Conservation (phyloP, 2,113 vertebrate species). For the Oncorhynchus kisutch region DNA sequence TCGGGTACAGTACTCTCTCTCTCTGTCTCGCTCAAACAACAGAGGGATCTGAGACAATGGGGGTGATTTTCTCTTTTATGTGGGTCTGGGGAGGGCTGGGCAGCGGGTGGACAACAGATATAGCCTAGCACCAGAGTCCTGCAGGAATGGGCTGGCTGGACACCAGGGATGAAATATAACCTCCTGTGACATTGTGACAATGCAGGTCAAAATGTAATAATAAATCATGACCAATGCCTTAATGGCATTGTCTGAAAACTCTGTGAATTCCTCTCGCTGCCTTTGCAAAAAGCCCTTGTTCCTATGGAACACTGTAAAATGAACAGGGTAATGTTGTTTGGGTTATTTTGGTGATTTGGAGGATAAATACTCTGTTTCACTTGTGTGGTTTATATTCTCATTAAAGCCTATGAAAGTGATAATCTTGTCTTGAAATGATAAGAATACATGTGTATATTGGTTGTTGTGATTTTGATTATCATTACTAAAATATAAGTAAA, state of each 20-base stretch:
- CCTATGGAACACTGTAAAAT: neutral
- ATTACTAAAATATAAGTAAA: too few relatives aligned
- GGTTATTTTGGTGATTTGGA: too few relatives aligned
- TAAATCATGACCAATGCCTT: slow-evolving; percentile 42
- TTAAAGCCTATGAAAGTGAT: too few relatives aligned
- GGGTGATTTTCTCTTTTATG: slow-evolving; percentile 53
- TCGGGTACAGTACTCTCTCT: neutral
- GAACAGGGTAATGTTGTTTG: too few relatives aligned
- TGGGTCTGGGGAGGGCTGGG: slow-evolving; percentile 11
- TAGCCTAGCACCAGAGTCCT: slow-evolving; percentile 53
- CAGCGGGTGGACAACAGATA: slow-evolving; percentile 61
- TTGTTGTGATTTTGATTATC: too few relatives aligned
- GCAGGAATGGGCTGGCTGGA: slow-evolving; percentile 66
- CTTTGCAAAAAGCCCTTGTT: neutral
- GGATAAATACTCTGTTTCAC: too few relatives aligned
- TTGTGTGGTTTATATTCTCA: too few relatives aligned
- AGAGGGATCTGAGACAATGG: slow-evolving; percentile 54
- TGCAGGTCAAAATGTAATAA: slow-evolving; percentile 41
- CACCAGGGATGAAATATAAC: slow-evolving; percentile 58
- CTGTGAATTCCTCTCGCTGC: neutral
- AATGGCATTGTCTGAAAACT: slow-evolving; percentile 16
- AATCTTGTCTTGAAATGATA: too few relatives aligned
- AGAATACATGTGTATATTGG: too few relatives aligned
- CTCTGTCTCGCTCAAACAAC: slow-evolving; percentile 40
- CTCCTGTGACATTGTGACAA: slow-evolving; percentile 39